Conservation (phyloP, 2,113 vertebrate genomes). For the Tricholaema leucomelas region DNA sequence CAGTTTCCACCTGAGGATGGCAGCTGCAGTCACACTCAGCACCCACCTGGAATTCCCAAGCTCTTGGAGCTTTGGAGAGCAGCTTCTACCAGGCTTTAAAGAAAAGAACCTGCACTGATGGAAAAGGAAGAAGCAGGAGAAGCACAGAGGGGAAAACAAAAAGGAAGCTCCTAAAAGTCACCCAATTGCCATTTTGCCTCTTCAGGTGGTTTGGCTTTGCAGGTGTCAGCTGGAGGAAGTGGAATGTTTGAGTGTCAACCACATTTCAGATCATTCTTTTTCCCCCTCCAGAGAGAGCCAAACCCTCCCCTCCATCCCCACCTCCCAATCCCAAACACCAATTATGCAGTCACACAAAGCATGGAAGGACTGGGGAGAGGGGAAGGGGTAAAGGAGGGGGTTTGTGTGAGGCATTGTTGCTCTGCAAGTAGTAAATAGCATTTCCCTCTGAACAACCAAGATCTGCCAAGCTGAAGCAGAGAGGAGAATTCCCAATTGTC, state of each 20-base stretch:
- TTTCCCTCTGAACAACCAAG: background rate
- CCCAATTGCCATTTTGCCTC: background rate
- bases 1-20: background rate
- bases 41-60: background rate
- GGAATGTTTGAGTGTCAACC: constrained; percentile 37
- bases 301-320: background rate
- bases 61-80: background rate
- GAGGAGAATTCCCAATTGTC: background rate
- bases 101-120: background rate
- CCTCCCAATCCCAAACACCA: background rate
- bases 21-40: background rate
- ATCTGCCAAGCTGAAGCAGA: background rate
- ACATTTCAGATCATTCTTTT: background rate
- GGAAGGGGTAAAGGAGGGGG: background rate
- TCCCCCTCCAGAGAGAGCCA: background rate
- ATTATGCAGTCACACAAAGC: background rate
- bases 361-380: background rate
- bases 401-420: background rate
- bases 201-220: background rate
- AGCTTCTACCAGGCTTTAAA: background rate
- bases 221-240: background rate
- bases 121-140: background rate
- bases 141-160: background rate
- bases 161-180: background rate
- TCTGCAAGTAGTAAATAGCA: background rate